A percentile compares a stretch with the other conserved stretches of the same genome.
These are phyloP conservation scores for Drosophila pruinosa DNA, from an alignment of 1,140 invertebrate genomes.

Conservation along the genomic window DNA sequence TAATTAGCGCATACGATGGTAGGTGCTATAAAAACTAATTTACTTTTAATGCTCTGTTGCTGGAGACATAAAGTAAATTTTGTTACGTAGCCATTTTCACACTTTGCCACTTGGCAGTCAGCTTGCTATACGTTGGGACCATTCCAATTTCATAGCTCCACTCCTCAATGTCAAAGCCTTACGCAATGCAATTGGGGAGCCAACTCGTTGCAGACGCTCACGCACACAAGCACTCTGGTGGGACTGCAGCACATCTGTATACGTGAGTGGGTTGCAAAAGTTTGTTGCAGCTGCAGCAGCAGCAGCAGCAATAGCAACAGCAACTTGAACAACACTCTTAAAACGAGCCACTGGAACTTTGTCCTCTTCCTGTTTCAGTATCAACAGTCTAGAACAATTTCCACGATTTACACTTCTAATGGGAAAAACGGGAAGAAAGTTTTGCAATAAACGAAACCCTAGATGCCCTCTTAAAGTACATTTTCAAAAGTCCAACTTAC, in stretches of 20 bases:
- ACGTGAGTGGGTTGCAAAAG: slow-evolving; percentile 65
- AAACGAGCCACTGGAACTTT: slow-evolving; percentile 16
- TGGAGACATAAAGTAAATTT: slow-evolving; percentile 43
- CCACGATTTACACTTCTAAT: slow-evolving; percentile 54
- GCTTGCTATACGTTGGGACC: not conserved
- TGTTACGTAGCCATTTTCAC: slow-evolving; percentile 39
- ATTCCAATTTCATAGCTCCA: slow-evolving; percentile 3
- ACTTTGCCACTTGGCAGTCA: slow-evolving; percentile 10
- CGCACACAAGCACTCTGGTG: slow-evolving; percentile 10
- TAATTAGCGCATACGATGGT: slow-evolving; percentile 57
- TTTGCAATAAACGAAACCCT: slow-evolving; percentile 28
- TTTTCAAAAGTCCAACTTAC: not conserved
- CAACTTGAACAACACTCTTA: slow-evolving; percentile 27
- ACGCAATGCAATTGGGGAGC: slow-evolving; percentile 60
- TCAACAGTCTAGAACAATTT: slow-evolving; percentile 11
- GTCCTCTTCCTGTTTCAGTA: slow-evolving; percentile 16
- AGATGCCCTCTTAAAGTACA: not conserved
- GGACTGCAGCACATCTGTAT: slow-evolving; percentile 19
- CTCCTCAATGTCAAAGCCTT: slow-evolving; percentile 43
- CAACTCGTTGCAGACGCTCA: slow-evolving; percentile 42
- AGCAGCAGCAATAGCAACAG: not conserved
- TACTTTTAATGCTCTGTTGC: slow-evolving; percentile 7
- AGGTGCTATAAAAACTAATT: slow-evolving; percentile 2
- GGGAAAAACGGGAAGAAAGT: slow-evolving; percentile 48
- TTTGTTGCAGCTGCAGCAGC: slow-evolving; percentile 50